Evolutionary conservation across 2,113 vertebrate genomes (phyloP), one percentile per base, ranked within the genome.

Genomic region (Xerus inauris): DNA sequence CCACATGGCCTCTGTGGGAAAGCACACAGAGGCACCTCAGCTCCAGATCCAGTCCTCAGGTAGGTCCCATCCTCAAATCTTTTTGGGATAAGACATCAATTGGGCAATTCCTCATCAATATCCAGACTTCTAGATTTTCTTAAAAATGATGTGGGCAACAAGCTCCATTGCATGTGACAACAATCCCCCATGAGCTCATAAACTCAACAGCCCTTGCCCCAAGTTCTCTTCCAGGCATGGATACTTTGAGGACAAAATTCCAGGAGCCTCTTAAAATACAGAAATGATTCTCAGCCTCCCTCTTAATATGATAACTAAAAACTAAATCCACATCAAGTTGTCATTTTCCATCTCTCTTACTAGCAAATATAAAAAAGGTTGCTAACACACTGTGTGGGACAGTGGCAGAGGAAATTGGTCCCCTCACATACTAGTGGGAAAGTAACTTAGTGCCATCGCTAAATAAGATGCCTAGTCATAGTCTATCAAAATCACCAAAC

Each of bases 31-130:
- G 6, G 35, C 2, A 28, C 5, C 30, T n/a, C 14, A 32, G 3
- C 32, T 20, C 3, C 59, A 77, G 47, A 57, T 40, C 64, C 19
- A 28, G n/a, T 30, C 51, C 71, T 86, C 42, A 59, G 5, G 40
- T 62, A 16, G 38, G 62, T 4, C 59, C 20, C 12, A 4, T 13
- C 10, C 49, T 85, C 45, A 96, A 47, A 26, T 20, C 81, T 65
- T 90, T 96, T 77, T 35, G 35, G 26, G 91, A 91, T 59, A 76
- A 83, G 14, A 26, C 57, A 8, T 11, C 45, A 73, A 6, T 47
- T 38, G 62, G 87, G 79, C 92, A 59, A 59, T 72, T 73, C 93
- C 69, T 85, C 72, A 72, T 80, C 86, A 92, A 73, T 35, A 86
- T 26, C 54, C 51, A 92, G 24, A 86, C 22, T 79, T 86, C 5